Base-by-base conservation (phyloP, 2,888 invertebrate genomes). In the Ectropis crepuscularia region DNA sequence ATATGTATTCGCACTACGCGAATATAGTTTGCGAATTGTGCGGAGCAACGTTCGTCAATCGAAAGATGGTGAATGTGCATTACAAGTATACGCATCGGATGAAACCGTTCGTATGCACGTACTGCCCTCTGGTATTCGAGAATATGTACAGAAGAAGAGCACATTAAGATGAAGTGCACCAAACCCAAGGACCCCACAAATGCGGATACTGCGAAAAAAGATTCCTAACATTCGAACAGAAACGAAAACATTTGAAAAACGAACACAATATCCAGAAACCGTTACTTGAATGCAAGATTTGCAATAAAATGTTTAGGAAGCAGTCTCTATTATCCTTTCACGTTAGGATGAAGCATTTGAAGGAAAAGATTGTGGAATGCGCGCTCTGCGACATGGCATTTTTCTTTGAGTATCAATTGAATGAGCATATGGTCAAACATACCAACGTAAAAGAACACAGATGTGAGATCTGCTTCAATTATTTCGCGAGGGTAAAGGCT, bases 121-220 rank as follows among this genome's bases (percentile, higher is more conserved):
- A 73, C 6, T 93, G 93, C 63, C 70, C 82, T 0, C 87, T 89
- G 67, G 76, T 85, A 0, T 93, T 92, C 55, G 84, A 88, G 7
- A 91, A 88, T 0, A 74, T 81, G 0, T 76, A 82, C 5, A 88
- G 88, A 41, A 79, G 85, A 62, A 82, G 83, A 45, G 79, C 81
- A 0, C 93, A 93, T 53, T 85, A 87, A 55, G 82, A 81, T 12
- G 80, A 78, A 2, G 80, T 80, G 0, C 92, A 88, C 49, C 71
- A 54, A 6, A n/a, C 54, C 6, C 60, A 47, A 0, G 57, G 61
- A 12, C 16, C 47, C 6, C 55, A 67, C 10, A 80, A 69, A 63
- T 87, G 86, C 51, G 73, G 79, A 0, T 76, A 77, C 45, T 87
- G 86, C 50, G 71, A 76, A 9, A 74, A 78, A 62, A 67, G 64